These are phyloP conservation scores for Zoanthus sansibaricus DNA, from an alignment of 92 coral and sea anemone species.

Conservation along the genomic window DNA sequence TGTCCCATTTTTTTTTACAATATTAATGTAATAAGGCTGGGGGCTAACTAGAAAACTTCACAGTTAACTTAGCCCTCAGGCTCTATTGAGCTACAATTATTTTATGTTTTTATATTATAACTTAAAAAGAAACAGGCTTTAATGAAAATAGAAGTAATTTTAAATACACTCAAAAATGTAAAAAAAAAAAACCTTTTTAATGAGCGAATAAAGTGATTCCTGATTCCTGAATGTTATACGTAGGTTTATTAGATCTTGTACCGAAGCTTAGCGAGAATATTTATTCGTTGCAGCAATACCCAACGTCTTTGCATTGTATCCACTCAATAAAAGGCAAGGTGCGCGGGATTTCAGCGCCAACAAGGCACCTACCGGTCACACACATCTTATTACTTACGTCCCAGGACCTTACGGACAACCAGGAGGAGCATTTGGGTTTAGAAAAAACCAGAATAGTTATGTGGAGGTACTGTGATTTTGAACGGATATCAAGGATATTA, in stretches of 20 bases:
- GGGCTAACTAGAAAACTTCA: too few relatives aligned
- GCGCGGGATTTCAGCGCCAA: constrained; percentile 78
- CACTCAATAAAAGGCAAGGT: constrained; percentile 66
- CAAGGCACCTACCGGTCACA: constrained; percentile 64
- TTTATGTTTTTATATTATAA: too few relatives aligned
- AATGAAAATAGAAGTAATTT: too few relatives aligned
- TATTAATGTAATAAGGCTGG: too few relatives aligned
- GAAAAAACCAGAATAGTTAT: constrained; percentile 62
- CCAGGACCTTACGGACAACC: constrained; percentile 73
- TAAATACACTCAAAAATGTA: too few relatives aligned
- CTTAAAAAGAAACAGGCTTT: too few relatives aligned
- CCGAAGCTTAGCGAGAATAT: background rate
- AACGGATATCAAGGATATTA: background rate
- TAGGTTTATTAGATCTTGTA: background rate
- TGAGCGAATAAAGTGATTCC: too few relatives aligned
- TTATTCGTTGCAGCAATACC: constrained; percentile 65
- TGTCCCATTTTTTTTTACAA: too few relatives aligned
- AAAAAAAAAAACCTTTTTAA: too few relatives aligned
- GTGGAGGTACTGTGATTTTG: constrained; percentile 50
- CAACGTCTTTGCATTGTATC: constrained; percentile 69
- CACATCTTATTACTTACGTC: constrained; percentile 13
- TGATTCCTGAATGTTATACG: too few relatives aligned
- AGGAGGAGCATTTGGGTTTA: constrained; percentile 69
- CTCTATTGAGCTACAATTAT: too few relatives aligned
- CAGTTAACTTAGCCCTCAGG: too few relatives aligned